Evolutionary conservation across 2,113 vertebrate species (phyloP).

Genomic region (Chauna torquata): DNA sequence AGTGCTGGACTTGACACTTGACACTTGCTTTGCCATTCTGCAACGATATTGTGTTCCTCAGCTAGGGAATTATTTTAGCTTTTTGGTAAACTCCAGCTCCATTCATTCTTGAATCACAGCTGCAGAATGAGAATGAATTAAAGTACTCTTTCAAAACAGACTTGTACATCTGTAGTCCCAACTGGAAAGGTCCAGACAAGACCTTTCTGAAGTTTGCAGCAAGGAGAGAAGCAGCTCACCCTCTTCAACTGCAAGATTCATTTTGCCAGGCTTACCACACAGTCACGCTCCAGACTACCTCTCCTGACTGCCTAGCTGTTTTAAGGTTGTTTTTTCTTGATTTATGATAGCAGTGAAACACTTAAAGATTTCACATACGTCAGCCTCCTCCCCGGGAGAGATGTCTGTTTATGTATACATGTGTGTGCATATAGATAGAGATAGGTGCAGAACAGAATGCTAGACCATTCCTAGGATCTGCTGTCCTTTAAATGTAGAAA

Average conservation of each 20-base stretch:
- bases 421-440: not conserved
- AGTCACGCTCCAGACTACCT: not conserved
- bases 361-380: accelerated
- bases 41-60: not conserved
- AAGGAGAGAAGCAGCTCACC: not conserved
- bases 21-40: not conserved
- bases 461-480: not conserved
- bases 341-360: not conserved
- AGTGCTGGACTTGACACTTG: not conserved
- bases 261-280: not conserved
- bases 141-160: too few species aligned
- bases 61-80: not conserved
- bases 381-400: not conserved
- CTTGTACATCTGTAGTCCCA: not conserved
- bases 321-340: not conserved
- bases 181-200: not conserved
- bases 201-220: not conserved
- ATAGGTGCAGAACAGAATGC: not conserved
- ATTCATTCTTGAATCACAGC: not conserved
- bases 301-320: not conserved
- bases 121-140: not conserved
- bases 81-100: not conserved
- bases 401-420: not conserved
- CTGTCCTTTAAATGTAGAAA: not conserved
- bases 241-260: not conserved